phyloP scores from a whole-genome alignment of 2,888 invertebrate genomes.

The Drosophila barbarae region DNA sequence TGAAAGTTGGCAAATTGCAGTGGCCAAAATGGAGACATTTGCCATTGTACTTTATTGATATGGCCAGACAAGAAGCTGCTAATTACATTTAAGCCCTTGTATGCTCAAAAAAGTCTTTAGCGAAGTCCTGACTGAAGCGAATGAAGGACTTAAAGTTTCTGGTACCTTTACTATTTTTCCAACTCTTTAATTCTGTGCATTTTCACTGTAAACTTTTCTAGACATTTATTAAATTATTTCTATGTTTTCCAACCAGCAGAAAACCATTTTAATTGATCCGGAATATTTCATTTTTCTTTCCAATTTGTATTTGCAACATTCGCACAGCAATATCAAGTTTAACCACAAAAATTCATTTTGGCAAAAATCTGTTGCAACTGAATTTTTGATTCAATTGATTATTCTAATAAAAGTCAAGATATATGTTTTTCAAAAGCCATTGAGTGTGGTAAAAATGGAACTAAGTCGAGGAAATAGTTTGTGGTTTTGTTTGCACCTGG shows the following conservation, averaged over 20 bases:
- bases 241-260: background rate
- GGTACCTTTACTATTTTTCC: background rate
- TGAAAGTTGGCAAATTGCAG: conserved; percentile 2
- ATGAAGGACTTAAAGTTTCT: background rate
- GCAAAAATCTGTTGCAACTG: conserved; percentile 7
- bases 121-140: background rate
- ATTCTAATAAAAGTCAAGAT: conserved; percentile 23
- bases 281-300: conserved; percentile 6
- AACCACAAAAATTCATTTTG: conserved; percentile 19
- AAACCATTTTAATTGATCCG: conserved; percentile 5
- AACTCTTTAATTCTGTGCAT: background rate
- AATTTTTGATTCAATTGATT: conserved; percentile 24
- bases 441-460: conserved; percentile 6
- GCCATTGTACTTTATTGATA: conserved; percentile 19
- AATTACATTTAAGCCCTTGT: conserved; percentile 1
- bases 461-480: conserved; percentile 16
- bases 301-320: conserved; percentile 2
- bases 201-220: background rate
- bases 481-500: conserved; percentile 6
- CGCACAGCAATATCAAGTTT: background rate
- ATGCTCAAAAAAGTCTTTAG: background rate
- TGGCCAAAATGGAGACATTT: conserved; percentile 9
- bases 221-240: background rate
- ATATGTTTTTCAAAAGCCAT: conserved; percentile 11
- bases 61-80: conserved; percentile 4